phyloP scores from a whole-genome alignment of 1,140 invertebrate species.

The Paralvinella palmiformis region DNA sequence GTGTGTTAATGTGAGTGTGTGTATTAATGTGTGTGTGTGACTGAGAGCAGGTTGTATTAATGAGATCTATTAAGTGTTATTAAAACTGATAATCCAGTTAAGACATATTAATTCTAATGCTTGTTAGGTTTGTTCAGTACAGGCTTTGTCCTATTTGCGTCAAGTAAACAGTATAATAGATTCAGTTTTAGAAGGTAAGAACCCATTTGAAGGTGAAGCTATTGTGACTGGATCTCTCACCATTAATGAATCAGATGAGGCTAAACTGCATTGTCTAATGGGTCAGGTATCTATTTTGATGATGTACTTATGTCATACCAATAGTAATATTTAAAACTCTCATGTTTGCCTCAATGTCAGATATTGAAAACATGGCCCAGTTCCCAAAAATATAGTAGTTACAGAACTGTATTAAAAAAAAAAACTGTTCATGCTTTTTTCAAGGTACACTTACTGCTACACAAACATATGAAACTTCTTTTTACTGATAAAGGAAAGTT shows the following conservation, averaged over 20 bases:
- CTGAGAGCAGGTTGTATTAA: background rate
- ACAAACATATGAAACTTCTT: background rate
- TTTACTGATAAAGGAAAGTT: too few relatives aligned
- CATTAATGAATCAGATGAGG: constrained; percentile 1
- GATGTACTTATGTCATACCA: too few relatives aligned
- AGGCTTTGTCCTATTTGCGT: constrained; percentile 1
- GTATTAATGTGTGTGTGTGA: background rate
- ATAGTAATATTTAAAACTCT: too few relatives aligned
- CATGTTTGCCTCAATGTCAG: background rate
- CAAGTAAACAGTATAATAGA: background rate
- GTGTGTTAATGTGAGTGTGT: background rate
- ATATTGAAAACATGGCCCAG: background rate
- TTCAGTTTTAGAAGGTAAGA: background rate
- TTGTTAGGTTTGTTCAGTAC: background rate
- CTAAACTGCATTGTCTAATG: background rate
- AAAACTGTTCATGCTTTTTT: background rate
- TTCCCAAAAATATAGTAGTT: background rate
- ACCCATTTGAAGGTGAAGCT: constrained; percentile 1
- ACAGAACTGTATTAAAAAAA: background rate
- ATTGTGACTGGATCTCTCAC: background rate
- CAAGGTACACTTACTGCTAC: background rate
- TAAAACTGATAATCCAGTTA: background rate
- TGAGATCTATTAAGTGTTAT: background rate
- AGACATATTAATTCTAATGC: background rate
- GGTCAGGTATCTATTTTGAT: background rate